Conservation (phyloP, 2,113 vertebrate genomes). For the Corythoichthys haematopterus region DNA sequence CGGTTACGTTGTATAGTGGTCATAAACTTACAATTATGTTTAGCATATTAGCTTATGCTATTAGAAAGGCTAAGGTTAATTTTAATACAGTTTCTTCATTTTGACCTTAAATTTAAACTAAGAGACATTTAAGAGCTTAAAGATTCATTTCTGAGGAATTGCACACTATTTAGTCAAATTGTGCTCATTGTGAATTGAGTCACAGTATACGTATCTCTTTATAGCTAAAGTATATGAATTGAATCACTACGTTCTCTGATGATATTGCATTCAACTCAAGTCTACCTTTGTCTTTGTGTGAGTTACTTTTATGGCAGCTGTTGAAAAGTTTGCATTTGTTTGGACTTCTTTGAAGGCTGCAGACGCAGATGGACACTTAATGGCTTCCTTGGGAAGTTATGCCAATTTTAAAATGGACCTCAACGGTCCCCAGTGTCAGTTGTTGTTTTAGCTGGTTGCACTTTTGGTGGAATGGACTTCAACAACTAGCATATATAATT, state of each 20-base stretch:
- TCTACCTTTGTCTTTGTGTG: conserved; percentile 17
- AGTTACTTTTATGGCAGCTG: background rate
- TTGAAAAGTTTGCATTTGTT: conserved; percentile 16
- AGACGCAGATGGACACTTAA: conserved; percentile 36
- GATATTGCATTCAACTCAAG: background rate
- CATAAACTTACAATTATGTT: too few relatives aligned
- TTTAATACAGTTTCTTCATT: too few relatives aligned
- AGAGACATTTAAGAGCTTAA: too few relatives aligned
- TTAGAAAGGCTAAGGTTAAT: too few relatives aligned
- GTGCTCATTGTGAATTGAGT: too few relatives aligned
- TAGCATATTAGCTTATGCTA: too few relatives aligned
- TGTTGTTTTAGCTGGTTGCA: conserved; percentile 13
- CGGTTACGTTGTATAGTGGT: too few relatives aligned
- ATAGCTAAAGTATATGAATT: too few relatives aligned
- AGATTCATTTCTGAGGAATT: too few relatives aligned
- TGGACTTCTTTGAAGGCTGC: conserved; percentile 35
- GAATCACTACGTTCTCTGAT: background rate
- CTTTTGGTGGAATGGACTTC: background rate
- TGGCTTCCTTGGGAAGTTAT: conserved; percentile 18
- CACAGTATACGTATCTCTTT: too few relatives aligned
- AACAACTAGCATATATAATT: conserved; percentile 14
- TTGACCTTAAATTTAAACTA: too few relatives aligned
- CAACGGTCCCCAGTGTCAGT: conserved; percentile 19
- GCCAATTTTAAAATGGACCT: conserved; percentile 11
- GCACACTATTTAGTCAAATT: too few relatives aligned